Base-by-base conservation (phyloP, 2,113 vertebrate genomes). In the Callocephalon fimbriatum region DNA sequence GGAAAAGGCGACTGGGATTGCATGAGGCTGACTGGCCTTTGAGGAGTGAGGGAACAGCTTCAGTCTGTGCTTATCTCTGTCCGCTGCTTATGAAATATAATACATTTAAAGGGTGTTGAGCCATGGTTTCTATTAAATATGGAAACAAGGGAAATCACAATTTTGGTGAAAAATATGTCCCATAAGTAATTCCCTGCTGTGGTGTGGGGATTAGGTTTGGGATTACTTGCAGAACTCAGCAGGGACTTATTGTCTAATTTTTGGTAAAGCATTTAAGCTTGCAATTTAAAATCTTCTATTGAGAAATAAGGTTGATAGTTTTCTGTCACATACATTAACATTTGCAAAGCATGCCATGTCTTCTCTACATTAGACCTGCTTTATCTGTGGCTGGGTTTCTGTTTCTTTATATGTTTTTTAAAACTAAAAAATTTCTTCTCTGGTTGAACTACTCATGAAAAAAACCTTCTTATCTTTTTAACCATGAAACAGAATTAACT, bases 191-290 rank as follows among this genome's bases (percentile, higher is more conserved):
- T 86, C 94, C 82, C 27, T 21, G 2, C 63, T 77, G 6, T 70
- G 67, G 86, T 83, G 77, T 88, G 77, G 56, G 92, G 81, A 82
- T 95, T 96, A 82, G 77, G 61, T 66, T 48, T 77, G 79, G 86
- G 71, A 88, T 95, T 92, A 90, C 86, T 90, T 93, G 93, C 75
- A 90, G 93, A 88, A 88, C 90, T 90, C 75, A 74, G 67, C 63
- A 70, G 67, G 90, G 79, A 90, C 29, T 88, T 93, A 90, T 76
- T 83, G 78, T 73, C 63, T 77, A 91, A 88, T 95, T 93, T 96
- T 90, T 91, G 40, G 81, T 73, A 92, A 95, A 85, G 38, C 59
- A 88, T 82, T 83, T 83, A 90, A 95, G 71, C 71, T 50, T 82
- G 67, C 77, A 88, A 82, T 92, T 85, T 88, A 42, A 73, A 51